phyloP scores from a whole-genome alignment of 2,797 vertebrate species.

The Benthosema pterotum region DNA sequence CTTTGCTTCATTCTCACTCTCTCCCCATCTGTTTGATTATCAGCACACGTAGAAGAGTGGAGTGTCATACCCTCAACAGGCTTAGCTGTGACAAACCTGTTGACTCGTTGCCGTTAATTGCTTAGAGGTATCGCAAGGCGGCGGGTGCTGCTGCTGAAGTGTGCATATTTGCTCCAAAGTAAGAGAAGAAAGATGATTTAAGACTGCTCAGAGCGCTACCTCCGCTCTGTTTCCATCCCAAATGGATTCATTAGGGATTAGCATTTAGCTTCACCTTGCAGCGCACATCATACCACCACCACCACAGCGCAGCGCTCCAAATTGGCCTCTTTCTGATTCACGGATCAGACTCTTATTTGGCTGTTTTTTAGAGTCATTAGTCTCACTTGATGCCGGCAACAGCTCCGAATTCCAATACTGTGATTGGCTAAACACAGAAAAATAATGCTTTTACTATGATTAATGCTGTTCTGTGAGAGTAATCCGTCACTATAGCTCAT shows the following conservation, averaged over 20 bases:
- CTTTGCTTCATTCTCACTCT: neutral
- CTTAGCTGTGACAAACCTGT: constrained; percentile 14
- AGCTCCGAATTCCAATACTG: no score
- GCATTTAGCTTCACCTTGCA: constrained; percentile 48
- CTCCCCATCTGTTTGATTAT: neutral
- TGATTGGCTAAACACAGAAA: neutral
- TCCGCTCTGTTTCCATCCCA: constrained; percentile 44
- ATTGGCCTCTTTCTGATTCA: constrained; percentile 49
- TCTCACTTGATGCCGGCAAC: no score
- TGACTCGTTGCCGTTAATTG: constrained; percentile 4
- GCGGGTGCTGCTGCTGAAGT: constrained; percentile 22
- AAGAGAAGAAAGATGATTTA: constrained; percentile 42
- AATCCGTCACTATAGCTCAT: constrained; percentile 32
- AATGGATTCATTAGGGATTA: constrained; percentile 64
- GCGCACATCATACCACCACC: constrained; percentile 50
- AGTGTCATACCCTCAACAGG: neutral
- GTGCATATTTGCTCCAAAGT: constrained; percentile 9
- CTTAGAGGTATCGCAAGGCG: constrained; percentile 11
- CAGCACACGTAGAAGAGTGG: neutral
- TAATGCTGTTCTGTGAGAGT: constrained; percentile 20
- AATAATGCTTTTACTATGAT: constrained; percentile 11
- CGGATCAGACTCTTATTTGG: neutral
- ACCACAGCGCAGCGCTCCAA: constrained; percentile 35
- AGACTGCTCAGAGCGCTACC: constrained; percentile 44
- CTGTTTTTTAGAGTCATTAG: neutral